A percentile compares a stretch with the other conserved stretches of the same genome.
These are phyloP conservation scores for Tenthredo scrophulariae DNA, from an alignment of 2,888 invertebrate genomes.

Conservation along the genomic window DNA sequence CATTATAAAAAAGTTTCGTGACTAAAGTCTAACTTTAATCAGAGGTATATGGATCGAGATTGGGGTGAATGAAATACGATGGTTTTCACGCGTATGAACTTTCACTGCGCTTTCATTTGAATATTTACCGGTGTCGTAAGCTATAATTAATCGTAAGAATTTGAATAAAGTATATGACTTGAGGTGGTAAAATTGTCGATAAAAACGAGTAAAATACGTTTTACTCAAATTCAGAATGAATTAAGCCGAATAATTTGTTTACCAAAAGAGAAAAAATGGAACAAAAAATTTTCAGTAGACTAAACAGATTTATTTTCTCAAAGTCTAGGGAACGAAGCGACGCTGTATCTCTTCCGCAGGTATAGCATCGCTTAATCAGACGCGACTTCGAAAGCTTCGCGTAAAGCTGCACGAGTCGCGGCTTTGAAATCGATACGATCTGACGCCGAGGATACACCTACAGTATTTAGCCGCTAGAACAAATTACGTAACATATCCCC, in stretches of 20 bases:
- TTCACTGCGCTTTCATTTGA: too few species aligned
- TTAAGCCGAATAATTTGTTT: neutral
- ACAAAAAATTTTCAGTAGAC: neutral
- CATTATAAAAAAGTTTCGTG: neutral
- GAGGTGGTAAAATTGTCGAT: neutral
- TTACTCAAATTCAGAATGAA: neutral
- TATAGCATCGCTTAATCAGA: neutral
- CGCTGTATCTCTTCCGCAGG: neutral
- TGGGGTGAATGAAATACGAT: neutral
- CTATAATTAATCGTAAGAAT: neutral
- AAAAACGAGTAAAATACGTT: neutral
- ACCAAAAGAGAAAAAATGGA: neutral
- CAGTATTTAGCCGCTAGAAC: neutral
- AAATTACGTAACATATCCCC: conserved; percentile 11
- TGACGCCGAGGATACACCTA: neutral
- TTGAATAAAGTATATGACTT: too few species aligned
- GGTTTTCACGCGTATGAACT: neutral
- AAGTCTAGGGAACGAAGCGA: neutral
- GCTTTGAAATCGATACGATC: conserved; percentile 41
- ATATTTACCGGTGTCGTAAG: too few species aligned
- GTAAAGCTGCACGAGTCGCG: neutral
- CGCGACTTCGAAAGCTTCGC: neutral
- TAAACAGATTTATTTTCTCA: neutral
- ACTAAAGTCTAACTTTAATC: neutral
- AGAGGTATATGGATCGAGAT: neutral